phyloP scores from a whole-genome alignment of 2,888 invertebrate species.

The Agrilus biguttatus region DNA sequence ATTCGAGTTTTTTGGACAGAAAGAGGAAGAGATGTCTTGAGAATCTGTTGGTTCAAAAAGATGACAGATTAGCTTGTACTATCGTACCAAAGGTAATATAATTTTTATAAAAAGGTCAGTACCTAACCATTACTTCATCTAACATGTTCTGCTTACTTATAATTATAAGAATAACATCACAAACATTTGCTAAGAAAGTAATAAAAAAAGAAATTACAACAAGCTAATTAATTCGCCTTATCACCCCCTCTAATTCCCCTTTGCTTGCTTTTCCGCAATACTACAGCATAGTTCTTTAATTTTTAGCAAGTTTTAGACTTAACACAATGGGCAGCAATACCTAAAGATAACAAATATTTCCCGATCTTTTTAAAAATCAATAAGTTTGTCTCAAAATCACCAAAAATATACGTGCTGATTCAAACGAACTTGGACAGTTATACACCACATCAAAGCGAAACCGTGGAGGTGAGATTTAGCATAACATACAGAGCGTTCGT shows the following conservation, averaged over 20 bases:
- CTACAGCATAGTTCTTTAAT: neutral
- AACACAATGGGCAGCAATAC: constrained; percentile 37
- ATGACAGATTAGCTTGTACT: constrained; percentile 38
- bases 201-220: too few relatives aligned
- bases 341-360: constrained; percentile 29
- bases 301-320: constrained; percentile 30
- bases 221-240: too few relatives aligned
- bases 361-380: constrained; percentile 22
- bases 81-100: constrained; percentile 39
- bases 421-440: constrained; percentile 23
- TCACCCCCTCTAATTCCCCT: too few relatives aligned
- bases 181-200: too few relatives aligned
- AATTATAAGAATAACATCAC: too few relatives aligned
- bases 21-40: constrained; percentile 29
- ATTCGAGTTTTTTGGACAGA: constrained; percentile 17
- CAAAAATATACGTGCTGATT: constrained; percentile 20
- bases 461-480: constrained; percentile 18
- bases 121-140: too few relatives aligned
- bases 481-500: too few relatives aligned
- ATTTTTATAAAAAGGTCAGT: neutral
- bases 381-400: constrained; percentile 13
- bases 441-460: constrained; percentile 22
- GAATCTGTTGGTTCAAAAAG: constrained; percentile 43
- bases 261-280: too few relatives aligned
- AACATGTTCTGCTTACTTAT: too few relatives aligned